Evolutionary conservation across 2,797 vertebrate genomes (phyloP), one percentile per base, ranked within the genome.

Genomic region (Lacerta agilis): DNA sequence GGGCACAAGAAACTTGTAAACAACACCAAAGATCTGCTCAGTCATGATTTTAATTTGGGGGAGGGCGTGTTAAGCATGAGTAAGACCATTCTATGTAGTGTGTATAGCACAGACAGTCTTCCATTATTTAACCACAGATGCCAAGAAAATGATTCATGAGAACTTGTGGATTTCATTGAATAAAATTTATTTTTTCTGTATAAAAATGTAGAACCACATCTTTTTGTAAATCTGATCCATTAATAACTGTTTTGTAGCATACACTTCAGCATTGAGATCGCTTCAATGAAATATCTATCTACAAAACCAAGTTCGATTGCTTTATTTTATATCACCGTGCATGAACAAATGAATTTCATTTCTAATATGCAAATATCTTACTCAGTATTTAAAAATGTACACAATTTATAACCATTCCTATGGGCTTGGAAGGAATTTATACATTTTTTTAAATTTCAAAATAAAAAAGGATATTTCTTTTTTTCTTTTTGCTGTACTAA

Each of bases 161-260:
- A 55, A 64, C 43, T 89, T 91, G 41, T 79, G 80, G 1, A 85
- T 95, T 96, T 96, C 90, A 94, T 93, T 95, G 94, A 86, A 86
- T 96, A 96, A 95, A 95, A 93, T 96, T 96, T 96, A 90, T 93
- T 95, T 96, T 96, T 96, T 95, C 92, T 95, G 94, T 94, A 95
- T 94, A 96, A 96, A 96, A 96, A 95, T 92, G 95, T 96, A 87
- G 95, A 96, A 95, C 91, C 43, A 87, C 89, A 92, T 96, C 88
- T 92, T 96, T 95, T 96, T 95, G 94, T 18, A 64, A 64, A 95
- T 94, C 91, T 94, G 91, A 94, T 96, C 90, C 95, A 96, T 97
- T 95, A 96, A 95, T 96, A 97, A 96, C 87, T 94, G 92, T 97
- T 95, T 91, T 94, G 90, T 95, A 95, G 93, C 92, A 89, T 92